Conservation (phyloP, 2,113 vertebrate genomes). For the Neoarius graeffei region DNA sequence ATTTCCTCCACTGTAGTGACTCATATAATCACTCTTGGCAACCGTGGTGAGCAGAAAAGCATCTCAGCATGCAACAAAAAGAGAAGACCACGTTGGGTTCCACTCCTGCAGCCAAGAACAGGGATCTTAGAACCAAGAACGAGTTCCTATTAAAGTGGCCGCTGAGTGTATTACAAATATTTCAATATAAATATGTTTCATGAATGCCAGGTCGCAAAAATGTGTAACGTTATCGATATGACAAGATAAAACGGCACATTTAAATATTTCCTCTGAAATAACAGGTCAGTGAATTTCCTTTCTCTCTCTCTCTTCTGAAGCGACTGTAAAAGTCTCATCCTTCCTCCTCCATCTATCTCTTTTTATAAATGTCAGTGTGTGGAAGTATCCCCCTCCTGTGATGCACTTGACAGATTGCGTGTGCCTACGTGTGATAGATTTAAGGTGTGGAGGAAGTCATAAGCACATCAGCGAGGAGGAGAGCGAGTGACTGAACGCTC, state of each 20-base stretch:
- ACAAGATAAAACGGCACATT: neutral
- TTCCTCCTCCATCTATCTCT: constrained; percentile 25
- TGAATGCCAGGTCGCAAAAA: no score
- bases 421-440: constrained; percentile 48
- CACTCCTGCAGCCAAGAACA: no score
- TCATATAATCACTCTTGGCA: no score
- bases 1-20: no score
- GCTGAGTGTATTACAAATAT: no score
- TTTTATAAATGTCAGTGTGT: constrained; percentile 39
- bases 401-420: constrained; percentile 49
- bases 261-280: neutral
- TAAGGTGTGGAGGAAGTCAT: constrained; percentile 56
- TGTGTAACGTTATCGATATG: no score
- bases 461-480: constrained; percentile 46
- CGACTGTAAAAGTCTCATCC: constrained; percentile 29
- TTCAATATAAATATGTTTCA: no score
- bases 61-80: no score
- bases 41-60: no score
- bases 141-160: no score
- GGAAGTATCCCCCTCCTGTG: constrained; percentile 47
- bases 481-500: constrained; percentile 23
- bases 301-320: neutral
- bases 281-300: neutral
- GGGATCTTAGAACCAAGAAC: no score
- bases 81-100: no score